Base-by-base conservation (phyloP, 2,113 vertebrate species). In the Seriola dumerili region DNA sequence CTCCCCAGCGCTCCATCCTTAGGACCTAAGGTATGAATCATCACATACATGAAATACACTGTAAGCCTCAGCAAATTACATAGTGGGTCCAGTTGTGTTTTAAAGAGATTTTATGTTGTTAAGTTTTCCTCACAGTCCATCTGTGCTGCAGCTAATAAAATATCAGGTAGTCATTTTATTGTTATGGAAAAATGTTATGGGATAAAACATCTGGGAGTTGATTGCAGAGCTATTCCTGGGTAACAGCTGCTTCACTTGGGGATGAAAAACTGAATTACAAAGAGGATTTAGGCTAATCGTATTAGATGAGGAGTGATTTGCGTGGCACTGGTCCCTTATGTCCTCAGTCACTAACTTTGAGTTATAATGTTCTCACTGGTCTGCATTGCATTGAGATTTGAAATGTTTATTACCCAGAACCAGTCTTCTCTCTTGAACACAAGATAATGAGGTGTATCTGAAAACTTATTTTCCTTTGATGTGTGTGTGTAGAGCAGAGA, bases 241-340 rank as follows among this genome's bases (percentile, higher is more conserved):
- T 52, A 88, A 90, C 90, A 94, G 89, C 90, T 94, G 94, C 88
- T 92, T 85, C n/a, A 76, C 70, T 78, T 77, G 58, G 36, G 38
- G 36, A 69, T 61, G 44, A 76, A 69, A 78, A 81, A 77, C 58
- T 72, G 72, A 88, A 86, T 83, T 76, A 72, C 64, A 88, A 80
- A 65, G 40, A 81, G 70, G 68, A 86, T 85, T 87, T 77, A 58
- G 62, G n/a, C 59, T 81, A 75, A 90, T 89, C 17, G 3, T 78
- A 88, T 87, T 76, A 83, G 79, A 78, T 68, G 80, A 66, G 75
- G 59, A 81, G 34, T 58, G 78, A 90, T 87, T 88, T 82, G 34
- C 3, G 4, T 68, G 78, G 25, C 34, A 25, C 68, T 59, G 9
- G 25, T 89, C 83, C 61, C 76, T 59, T n/a, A 16, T 75, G 52